Evolutionary conservation across 1,140 invertebrate genomes (phyloP), one percentile per base, ranked within the genome.

Genomic region (Lasioglossum albipes): DNA sequence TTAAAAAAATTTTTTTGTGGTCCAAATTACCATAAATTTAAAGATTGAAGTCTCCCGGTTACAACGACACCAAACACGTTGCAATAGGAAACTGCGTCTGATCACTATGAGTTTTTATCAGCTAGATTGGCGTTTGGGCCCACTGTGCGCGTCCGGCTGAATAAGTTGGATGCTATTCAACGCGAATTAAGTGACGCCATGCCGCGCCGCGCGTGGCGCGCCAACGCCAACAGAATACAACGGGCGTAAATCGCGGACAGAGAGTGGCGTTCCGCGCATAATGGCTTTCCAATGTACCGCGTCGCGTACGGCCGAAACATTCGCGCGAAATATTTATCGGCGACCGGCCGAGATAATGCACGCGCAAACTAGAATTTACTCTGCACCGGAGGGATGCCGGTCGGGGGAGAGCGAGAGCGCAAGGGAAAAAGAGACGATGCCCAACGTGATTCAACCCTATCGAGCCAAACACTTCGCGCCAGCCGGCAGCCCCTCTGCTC

Each of bases 261-360:
- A 52, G 54, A 76, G 81, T 65, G 73, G 65, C 69, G 65, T 82
- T 81, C 42, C 82, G 86, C 81, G 88, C 85, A 90, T 91, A 91
- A 91, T 91, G 89, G 90, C 84, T 91, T 91, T 91, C 89, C 90
- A 84, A 91, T 91, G 91, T 91, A 90, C 82, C 75, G 80, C 81
- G 81, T 79, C 20, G 79, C 76, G 80, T 74, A 79, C 73, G 72
- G 68, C 64, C 66, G 84, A 64, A 80, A 73, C 67, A 54, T 42
- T 61, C 62, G 62, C 65, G 73, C 82, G 85, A 83, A 84, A 88
- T 88, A 88, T 88, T 88, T 88, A 88, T 87, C 80, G 80, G 31
- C 69, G 45, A 67, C 27, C 70, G 42, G 74, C 64, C 65, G 75
- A 84, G 79, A 90, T 89, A 90, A 88, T 84, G 80, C 83, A 85